Evolutionary conservation across 1,140 invertebrate species (phyloP).

Genomic region (Zaprionus inermis): DNA sequence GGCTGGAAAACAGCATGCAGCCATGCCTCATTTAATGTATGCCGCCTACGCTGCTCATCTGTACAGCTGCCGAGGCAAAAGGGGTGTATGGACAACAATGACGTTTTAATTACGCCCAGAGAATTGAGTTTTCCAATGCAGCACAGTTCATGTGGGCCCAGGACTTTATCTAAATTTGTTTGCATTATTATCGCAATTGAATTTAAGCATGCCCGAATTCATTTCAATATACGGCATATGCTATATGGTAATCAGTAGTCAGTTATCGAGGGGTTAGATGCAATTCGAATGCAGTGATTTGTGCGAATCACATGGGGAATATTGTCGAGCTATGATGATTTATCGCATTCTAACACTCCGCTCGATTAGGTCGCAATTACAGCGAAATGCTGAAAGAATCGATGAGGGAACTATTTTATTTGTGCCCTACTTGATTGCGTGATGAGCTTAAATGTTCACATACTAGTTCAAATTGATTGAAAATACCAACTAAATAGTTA

Average conservation of each 20-base stretch:
- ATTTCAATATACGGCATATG: neutral
- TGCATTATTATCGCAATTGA: conserved; percentile 52
- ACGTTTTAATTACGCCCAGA: conserved; percentile 53
- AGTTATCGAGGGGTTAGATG: conserved; percentile 22
- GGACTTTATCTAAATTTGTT: conserved; percentile 44
- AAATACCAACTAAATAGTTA: neutral
- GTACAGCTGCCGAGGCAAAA: neutral
- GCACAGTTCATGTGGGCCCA: neutral
- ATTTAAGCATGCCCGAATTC: conserved; percentile 24
- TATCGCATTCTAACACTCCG: neutral
- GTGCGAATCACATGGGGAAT: conserved; percentile 9
- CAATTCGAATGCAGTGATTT: conserved; percentile 21
- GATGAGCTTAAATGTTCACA: neutral
- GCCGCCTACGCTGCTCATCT: conserved; percentile 19
- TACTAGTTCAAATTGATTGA: neutral
- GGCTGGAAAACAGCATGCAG: conserved; percentile 29
- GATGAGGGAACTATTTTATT: neutral
- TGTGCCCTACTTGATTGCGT: neutral
- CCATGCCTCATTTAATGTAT: conserved; percentile 38
- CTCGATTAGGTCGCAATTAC: conserved; percentile 9
- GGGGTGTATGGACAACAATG: conserved; percentile 35
- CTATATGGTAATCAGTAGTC: neutral
- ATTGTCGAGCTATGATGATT: neutral
- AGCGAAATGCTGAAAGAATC: neutral
- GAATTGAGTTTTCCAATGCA: conserved; percentile 32